Percentiles rank a stretch among this genome's conserved stretches.
These are phyloP conservation scores for Willowsia nigromaculata DNA, from an alignment of 2,888 invertebrate species.

Conservation along the genomic window DNA sequence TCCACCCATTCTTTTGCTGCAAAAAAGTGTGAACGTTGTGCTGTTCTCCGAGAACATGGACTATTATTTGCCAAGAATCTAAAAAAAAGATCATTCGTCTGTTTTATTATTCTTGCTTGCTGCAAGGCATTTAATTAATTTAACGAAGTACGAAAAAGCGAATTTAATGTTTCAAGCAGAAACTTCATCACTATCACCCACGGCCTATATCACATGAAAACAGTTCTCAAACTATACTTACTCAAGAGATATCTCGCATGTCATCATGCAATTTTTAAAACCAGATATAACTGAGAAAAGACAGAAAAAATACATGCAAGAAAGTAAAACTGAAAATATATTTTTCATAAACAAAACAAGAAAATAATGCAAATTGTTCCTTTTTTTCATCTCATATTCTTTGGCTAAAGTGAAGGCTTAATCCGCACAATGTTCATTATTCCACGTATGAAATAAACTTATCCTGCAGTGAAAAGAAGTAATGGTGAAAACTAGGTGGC, in stretches of 20 bases:
- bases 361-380: background rate
- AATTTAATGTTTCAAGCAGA: background rate
- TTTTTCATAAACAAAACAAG: background rate
- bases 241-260: background rate
- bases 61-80: background rate
- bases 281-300: background rate
- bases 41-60: background rate
- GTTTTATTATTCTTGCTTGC: background rate
- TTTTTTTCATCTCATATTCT: background rate
- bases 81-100: background rate
- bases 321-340: background rate
- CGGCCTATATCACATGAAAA: background rate
- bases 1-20: background rate
- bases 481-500: background rate
- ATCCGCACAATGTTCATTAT: background rate
- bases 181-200: background rate
- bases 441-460: background rate
- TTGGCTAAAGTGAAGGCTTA: background rate
- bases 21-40: conserved; percentile 35
- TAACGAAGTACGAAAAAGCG: background rate
- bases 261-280: background rate
- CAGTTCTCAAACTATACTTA: background rate
- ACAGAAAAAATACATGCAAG: background rate
- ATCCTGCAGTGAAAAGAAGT: background rate
- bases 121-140: conserved; percentile 33